phyloP scores from a whole-genome alignment of 2,888 invertebrate genomes.

The Zeuzera pyrina region DNA sequence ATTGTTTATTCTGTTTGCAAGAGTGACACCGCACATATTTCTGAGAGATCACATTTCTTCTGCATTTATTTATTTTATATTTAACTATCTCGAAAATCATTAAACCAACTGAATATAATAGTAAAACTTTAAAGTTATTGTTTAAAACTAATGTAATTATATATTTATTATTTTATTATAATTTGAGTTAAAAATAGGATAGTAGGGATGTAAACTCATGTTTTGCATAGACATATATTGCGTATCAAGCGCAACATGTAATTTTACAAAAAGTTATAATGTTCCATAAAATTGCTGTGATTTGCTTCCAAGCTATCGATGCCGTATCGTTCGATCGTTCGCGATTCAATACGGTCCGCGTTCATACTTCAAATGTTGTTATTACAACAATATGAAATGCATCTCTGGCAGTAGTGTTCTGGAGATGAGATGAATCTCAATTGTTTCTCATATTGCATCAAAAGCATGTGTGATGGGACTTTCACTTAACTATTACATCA shows the following conservation, averaged over 20 bases:
- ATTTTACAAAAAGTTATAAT: constrained; percentile 63
- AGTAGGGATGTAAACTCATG: no score
- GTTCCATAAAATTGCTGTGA: constrained; percentile 57
- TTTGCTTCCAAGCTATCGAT: constrained; percentile 50
- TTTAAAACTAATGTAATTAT: no score
- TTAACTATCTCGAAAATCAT: no score
- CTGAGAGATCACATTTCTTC: no score
- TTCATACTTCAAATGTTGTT: constrained; percentile 44
- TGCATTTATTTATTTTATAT: no score
- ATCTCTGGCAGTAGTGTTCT: constrained; percentile 4
- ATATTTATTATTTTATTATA: no score
- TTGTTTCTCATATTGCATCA: constrained; percentile 6
- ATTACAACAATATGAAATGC: constrained; percentile 9
- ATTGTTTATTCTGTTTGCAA: no score
- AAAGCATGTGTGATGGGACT: constrained; percentile 10
- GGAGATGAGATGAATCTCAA: constrained; percentile 5
- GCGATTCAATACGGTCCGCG: constrained; percentile 46
- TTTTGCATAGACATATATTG: constrained; percentile 52
- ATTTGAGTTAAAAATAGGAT: no score
- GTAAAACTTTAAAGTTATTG: no score
- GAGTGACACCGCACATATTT: no score
- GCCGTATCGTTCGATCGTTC: constrained; percentile 32
- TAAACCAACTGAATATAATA: no score
- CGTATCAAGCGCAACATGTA: constrained; percentile 40
- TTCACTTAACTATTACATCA: constrained; percentile 10